Base-by-base conservation (phyloP, 2,888 invertebrate species). In the Pyrochroa serraticornis region DNA sequence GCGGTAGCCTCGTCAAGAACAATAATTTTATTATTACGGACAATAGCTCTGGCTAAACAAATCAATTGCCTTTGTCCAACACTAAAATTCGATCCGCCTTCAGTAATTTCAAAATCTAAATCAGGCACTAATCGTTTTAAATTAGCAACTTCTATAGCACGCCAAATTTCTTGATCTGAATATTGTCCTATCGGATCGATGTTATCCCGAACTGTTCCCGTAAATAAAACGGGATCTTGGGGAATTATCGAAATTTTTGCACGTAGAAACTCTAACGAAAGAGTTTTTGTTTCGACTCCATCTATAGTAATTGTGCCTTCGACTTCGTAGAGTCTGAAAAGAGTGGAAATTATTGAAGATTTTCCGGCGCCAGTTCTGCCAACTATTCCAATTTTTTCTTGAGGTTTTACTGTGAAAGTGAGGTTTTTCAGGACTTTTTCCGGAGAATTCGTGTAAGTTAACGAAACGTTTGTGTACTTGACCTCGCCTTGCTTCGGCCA, bases 361-460 rank as follows among this genome's bases (percentile, higher is more conserved):
- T 91, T 91, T 7, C 92, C 92, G 1, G 92, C 92, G 0, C 93
- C 92, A 0, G 93, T 93, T 68, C 92, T 80, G 0, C 93, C 92
- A 1, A 91, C 88, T 5, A 92, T 86, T 2, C 91, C 92, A 35
- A 92, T 82, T 81, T 88, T 89, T 80, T 86, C 84, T 57, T 85
- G 85, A 9, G 87, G 82, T 68, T 88, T 82, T 46, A 92, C 86
- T 1, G 79, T 75, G 50, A 93, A 83, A 56, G 82, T 84, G 1
- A 93, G 78, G 59, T 87, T 84, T 61, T 85, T 90, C 14, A 96
- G 81, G 7, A 95, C 92, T 1, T 85, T 81, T 2, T 91, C 86
- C 2, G 31, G 6, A 30, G 87, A 87, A 3, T 86, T 84, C 48
- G 85, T 79, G 77, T 96, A 96, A 62, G 86, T 84, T 58, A 96